Evolutionary conservation across 2,797 vertebrate species (phyloP), one percentile per base, ranked within the genome.

Genomic region (Serranus cabrilla): DNA sequence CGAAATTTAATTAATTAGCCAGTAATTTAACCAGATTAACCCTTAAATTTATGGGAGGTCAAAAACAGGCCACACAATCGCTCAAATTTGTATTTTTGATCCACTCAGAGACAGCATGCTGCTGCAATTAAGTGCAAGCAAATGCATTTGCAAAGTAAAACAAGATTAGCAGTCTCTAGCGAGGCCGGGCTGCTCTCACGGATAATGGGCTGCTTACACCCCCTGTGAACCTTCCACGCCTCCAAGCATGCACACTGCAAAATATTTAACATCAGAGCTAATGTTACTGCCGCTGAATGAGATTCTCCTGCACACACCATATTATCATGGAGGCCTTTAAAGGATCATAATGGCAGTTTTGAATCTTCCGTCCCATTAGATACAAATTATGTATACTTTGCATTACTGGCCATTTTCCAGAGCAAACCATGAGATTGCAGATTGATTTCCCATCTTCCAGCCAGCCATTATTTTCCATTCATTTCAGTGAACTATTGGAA

Each of bases 71-170:
- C 47, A 73, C 82, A 85, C 82, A 87, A 81, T 84, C 27, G 14
- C 57, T 78, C 50, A 87, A 69, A 85, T 90, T 80, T 81, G 78
- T 80, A 84, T 87, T 81, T 34, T 85, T 83, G 84, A 89, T 86
- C 88, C 88, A 73, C 77, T 83, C 71, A 64, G 68, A 67, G 74
- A 59, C 65, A 1, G 70, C 68, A 70, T 67, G 49, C 83, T 76
- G 61, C 60, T 54, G 74, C 75, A 88, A 88, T 92, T 90, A 86
- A 74, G 61, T 57, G 67, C 67, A 68, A 55, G 73, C 56, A 76
- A 88, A 92, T 89, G 75, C 80, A 87, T 91, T 91, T 87, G 81
- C 86, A 83, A 76, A 87, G 31, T 73, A 40, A 91, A 91, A 91
- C 65, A 71, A 88, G 89, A 91, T 92, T 88, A 91, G 74, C 75